Evolutionary conservation across 2,888 invertebrate species (phyloP).

Genomic region (Drosophila mulleri): DNA sequence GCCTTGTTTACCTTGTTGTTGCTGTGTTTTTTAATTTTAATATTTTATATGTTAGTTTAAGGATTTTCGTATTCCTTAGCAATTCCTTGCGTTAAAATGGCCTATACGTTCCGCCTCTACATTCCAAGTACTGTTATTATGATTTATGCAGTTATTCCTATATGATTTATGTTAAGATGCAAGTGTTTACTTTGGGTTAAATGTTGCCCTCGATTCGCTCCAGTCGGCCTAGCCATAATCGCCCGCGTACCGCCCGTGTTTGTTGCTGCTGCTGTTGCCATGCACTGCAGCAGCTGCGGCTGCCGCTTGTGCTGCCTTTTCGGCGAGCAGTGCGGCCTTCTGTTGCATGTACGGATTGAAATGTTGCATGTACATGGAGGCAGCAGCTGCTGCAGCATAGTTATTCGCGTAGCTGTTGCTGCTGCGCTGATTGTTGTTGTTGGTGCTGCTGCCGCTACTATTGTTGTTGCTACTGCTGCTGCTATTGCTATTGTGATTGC

Average conservation of each 20-base stretch:
- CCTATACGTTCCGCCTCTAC: slow-evolving; percentile 54
- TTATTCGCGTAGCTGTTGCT: slow-evolving; percentile 68
- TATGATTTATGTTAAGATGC: slow-evolving; percentile 63
- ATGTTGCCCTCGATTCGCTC: slow-evolving; percentile 1
- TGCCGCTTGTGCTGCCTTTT: slow-evolving; percentile 74
- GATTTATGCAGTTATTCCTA: slow-evolving; percentile 51
- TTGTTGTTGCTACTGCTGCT: slow-evolving; percentile 22
- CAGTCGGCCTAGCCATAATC: slow-evolving; percentile 62
- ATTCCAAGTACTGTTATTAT: slow-evolving; percentile 25
- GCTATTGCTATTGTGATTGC: slow-evolving; percentile 44
- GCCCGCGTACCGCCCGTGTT: slow-evolving; percentile 61
- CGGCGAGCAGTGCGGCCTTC: slow-evolving; percentile 70
- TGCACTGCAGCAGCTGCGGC: slow-evolving; percentile 47
- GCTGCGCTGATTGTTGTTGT: slow-evolving; percentile 43
- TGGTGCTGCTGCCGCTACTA: slow-evolving; percentile 36
- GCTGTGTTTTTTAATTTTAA: slow-evolving; percentile 33
- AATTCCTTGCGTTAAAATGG: slow-evolving; percentile 73
- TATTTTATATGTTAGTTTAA: slow-evolving; percentile 45
- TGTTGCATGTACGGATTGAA: slow-evolving; percentile 77
- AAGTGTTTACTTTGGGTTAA: slow-evolving; percentile 31
- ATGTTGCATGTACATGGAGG: slow-evolving; percentile 79
- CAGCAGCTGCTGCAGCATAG: slow-evolving; percentile 69
- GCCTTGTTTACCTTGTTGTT: slow-evolving; percentile 73
- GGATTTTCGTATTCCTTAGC: slow-evolving; percentile 63
- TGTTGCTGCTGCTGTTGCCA: slow-evolving; percentile 39